Percentiles rank a stretch among this genome's conserved stretches.
Conservation (phyloP, 2,888 invertebrate species). For the Chloromyia formosa region DNA sequence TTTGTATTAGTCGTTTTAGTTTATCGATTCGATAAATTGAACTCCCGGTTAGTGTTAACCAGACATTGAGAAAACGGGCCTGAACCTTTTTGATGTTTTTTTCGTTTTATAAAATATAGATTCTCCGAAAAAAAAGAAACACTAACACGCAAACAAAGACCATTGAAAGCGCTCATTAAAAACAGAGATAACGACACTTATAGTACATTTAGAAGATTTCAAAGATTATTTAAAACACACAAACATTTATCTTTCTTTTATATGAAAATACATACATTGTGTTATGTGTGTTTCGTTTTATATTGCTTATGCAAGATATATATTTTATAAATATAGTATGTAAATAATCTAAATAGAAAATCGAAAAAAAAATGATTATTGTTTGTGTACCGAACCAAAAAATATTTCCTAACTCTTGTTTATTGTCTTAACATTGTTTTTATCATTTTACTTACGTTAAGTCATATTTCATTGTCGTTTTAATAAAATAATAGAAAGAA, state of each 20-base stretch:
- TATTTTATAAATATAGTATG: too few relatives aligned
- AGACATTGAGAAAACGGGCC: too few relatives aligned
- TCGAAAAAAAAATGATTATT: too few relatives aligned
- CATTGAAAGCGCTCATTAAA: background rate
- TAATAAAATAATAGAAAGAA: background rate
- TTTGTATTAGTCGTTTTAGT: too few relatives aligned
- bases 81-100: too few relatives aligned
- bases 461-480: background rate
- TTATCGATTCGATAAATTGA: too few relatives aligned
- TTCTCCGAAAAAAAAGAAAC: too few relatives aligned
- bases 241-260: conserved; percentile 1
- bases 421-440: background rate
- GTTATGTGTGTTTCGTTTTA: too few relatives aligned
- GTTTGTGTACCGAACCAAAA: background rate
- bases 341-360: too few relatives aligned
- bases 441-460: background rate
- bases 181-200: conserved; percentile 46
- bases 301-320: background rate
- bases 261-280: background rate
- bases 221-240: conserved; percentile 9
- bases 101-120: too few relatives aligned
- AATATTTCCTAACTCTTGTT: background rate
- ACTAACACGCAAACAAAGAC: too few relatives aligned
- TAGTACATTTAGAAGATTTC: conserved; percentile 45
- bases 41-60: too few relatives aligned